These are phyloP conservation scores for Brachionus plicatilis DNA, from an alignment of 1,140 invertebrate genomes.

Conservation along the genomic window DNA sequence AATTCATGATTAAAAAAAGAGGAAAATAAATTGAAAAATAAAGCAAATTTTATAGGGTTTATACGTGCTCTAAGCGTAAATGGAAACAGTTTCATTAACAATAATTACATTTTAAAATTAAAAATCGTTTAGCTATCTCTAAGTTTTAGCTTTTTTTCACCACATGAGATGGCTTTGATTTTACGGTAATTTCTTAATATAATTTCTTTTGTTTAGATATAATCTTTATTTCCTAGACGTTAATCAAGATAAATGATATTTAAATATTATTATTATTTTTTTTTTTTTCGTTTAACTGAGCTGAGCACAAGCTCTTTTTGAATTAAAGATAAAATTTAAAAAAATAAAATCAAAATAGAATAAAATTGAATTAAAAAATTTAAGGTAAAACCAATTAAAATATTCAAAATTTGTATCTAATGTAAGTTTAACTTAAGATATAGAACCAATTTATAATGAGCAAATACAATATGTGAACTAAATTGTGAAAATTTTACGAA, in stretches of 20 bases:
- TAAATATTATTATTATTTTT: background rate
- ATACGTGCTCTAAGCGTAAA: background rate
- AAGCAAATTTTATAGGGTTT: background rate
- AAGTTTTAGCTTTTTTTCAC: background rate
- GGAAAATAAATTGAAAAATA: background rate
- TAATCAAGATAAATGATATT: background rate
- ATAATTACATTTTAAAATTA: background rate
- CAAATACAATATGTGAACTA: no score
- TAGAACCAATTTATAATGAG: background rate
- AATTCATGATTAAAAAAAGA: background rate
- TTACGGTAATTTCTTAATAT: background rate
- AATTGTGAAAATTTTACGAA: no score
- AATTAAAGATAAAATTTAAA: no score
- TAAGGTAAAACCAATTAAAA: no score
- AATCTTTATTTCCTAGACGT: background rate
- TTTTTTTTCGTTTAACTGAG: no score
- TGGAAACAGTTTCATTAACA: background rate
- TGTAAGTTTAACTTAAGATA: background rate
- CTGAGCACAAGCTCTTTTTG: no score
- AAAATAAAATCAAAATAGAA: no score
- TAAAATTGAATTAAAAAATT: no score
- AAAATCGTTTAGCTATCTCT: background rate
- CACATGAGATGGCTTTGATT: background rate
- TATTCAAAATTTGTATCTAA: background rate
- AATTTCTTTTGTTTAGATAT: background rate